Conservation (phyloP, 2,113 vertebrate genomes). For the Cottus gobio region DNA sequence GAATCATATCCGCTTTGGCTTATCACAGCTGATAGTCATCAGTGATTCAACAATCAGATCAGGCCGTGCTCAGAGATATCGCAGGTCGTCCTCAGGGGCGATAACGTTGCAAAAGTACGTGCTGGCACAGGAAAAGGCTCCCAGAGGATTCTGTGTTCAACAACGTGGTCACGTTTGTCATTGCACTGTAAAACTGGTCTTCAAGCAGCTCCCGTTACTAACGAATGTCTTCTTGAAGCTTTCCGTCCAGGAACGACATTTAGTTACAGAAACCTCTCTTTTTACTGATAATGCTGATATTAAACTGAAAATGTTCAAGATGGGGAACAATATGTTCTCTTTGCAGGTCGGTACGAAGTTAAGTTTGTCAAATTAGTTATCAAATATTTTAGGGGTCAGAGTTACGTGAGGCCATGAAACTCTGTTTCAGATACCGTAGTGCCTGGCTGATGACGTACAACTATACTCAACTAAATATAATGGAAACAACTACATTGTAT, state of each 20-base stretch:
- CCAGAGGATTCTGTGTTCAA: neutral
- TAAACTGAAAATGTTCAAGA: neutral
- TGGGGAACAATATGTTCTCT: neutral
- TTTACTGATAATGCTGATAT: neutral
- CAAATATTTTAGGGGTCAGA: neutral
- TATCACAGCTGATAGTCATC: slow-evolving; percentile 8
- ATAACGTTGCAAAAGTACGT: neutral
- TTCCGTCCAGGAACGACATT: neutral
- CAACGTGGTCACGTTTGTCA: neutral
- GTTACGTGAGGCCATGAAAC: neutral
- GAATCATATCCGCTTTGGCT: neutral
- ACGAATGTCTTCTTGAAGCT: slow-evolving; percentile 1
- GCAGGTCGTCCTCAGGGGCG: neutral
- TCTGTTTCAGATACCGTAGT: too few relatives aligned
- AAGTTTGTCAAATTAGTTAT: neutral
- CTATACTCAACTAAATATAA: too few relatives aligned
- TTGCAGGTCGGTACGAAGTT: neutral
- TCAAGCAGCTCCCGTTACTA: neutral
- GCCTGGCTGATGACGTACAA: too few relatives aligned
- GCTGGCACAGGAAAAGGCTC: neutral
- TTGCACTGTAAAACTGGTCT: neutral
- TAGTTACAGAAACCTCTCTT: neutral
- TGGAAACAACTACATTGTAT: neutral
- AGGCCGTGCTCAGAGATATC: slow-evolving; percentile 1
- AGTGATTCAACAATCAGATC: slow-evolving; percentile 3